Conservation (phyloP, 2,888 invertebrate species). For the Hydropsyche betteni region DNA sequence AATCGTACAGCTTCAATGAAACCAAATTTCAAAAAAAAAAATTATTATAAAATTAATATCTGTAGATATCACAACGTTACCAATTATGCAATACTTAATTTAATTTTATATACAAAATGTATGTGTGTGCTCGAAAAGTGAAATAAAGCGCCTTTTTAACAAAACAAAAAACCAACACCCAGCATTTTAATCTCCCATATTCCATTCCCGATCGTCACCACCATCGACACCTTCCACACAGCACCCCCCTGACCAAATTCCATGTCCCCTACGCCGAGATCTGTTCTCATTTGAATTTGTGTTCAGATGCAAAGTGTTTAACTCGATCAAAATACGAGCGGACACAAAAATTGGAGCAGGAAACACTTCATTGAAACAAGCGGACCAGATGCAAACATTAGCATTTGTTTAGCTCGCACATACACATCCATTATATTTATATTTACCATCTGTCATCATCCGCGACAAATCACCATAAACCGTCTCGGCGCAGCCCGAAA, state of each 20-base stretch:
- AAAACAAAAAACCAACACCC: neutral
- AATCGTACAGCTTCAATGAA: conserved; percentile 15
- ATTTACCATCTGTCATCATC: no score
- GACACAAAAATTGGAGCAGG: conserved; percentile 50
- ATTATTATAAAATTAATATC: conserved; percentile 1
- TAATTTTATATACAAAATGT: neutral
- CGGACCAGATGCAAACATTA: conserved; percentile 41
- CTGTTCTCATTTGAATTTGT: conserved; percentile 45
- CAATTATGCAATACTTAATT: neutral
- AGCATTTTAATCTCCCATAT: no score
- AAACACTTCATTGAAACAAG: conserved; percentile 48
- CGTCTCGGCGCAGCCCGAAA: no score
- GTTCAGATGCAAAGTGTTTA: conserved; percentile 51
- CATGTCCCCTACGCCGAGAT: conserved; percentile 1
- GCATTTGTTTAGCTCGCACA: conserved; percentile 38
- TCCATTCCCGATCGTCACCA: no score
- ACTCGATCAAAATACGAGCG: conserved; percentile 50
- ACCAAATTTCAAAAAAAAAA: neutral
- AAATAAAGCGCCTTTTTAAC: neutral
- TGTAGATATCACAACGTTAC: neutral
- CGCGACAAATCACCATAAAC: no score
- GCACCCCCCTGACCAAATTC: neutral
- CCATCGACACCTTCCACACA: neutral
- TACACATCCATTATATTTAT: no score
- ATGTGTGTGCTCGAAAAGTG: neutral